Conservation (phyloP, 2,888 invertebrate genomes). For the Seladonia tumulorum region DNA sequence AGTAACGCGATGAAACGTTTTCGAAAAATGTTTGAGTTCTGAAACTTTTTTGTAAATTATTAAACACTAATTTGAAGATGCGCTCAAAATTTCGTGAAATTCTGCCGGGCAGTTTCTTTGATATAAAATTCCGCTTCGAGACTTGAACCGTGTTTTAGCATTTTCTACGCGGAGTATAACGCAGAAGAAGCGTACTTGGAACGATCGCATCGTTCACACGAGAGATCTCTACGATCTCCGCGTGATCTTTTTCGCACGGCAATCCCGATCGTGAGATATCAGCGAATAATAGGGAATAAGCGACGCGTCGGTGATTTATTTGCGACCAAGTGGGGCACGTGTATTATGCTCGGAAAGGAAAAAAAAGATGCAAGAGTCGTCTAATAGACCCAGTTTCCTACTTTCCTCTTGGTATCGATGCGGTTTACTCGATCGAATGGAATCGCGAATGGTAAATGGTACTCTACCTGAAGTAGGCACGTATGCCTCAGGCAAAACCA, state of each 20-base stretch:
- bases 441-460: too few relatives aligned
- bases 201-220: constrained; percentile 7
- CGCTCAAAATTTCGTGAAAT: too few relatives aligned
- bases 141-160: background rate
- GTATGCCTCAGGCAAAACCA: too few relatives aligned
- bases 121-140: background rate
- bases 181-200: background rate
- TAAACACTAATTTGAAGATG: too few relatives aligned
- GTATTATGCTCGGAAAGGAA: background rate
- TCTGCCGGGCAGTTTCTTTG: background rate
- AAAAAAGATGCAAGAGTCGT: background rate
- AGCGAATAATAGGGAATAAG: constrained; percentile 16
- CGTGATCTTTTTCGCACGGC: constrained; percentile 6
- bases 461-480: too few relatives aligned
- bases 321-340: constrained; percentile 13
- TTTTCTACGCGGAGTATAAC: background rate
- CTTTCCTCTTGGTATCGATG: constrained; percentile 2
- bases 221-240: background rate
- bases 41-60: too few relatives aligned
- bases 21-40: too few relatives aligned
- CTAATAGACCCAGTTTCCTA: constrained; percentile 33
- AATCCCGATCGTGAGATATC: constrained; percentile 34
- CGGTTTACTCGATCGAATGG: too few relatives aligned
- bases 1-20: too few relatives aligned
- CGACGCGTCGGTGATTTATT: constrained; percentile 17